Base-by-base conservation (phyloP, 2,888 invertebrate species). In the Choreutis nemorana region DNA sequence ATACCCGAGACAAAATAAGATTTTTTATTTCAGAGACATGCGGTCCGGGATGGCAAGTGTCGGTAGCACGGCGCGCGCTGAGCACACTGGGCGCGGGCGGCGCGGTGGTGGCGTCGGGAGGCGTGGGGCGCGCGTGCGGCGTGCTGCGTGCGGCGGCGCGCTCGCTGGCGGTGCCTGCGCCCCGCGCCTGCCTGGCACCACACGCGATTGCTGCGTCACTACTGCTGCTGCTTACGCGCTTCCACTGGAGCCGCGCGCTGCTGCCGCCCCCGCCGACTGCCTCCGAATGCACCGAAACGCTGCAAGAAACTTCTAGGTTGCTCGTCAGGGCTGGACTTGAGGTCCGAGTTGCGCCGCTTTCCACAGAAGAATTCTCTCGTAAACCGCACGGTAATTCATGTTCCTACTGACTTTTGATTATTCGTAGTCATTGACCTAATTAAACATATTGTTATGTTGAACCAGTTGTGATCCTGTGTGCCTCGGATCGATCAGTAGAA, bases 1-100 rank as follows among this genome's bases (percentile, higher is more conserved):
- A 10, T 25, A 20, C 6, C 32, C 4, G 9, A 24, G n/a, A 2
- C 6, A 11, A 21, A 11, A 23, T 21, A 23, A 15, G n/a, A n/a
- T n/a, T n/a, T n/a, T n/a, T n/a, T 2, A 8, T 25, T 27, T 11
- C 43, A 68, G 72, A 67, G 18, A 70, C 70, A 1, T 70, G 71
- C 39, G 67, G 64, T 2, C 30, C 42, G 8, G 44, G 35, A 20
- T 59, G 61, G 62, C 32, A 34, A 13, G 35, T 27, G 27, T 20
- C 40, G 41, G 65, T 49, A 47, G 50, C 46, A 39, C 56, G 43
- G 34, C 55, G 39, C 18, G 57, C 42, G 31, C 55, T 50, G 38
- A 45, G 40, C 36, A 43, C 57, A 35, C 42, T 62, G 42, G 45
- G 47, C 41, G 42, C 35, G 23, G 51, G 55, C 31, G 41, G 48